Percentiles rank a stretch among this genome's conserved stretches.
Evolutionary conservation across 2,113 vertebrate species (phyloP).

Genomic region (Cebidichthys violaceus): DNA sequence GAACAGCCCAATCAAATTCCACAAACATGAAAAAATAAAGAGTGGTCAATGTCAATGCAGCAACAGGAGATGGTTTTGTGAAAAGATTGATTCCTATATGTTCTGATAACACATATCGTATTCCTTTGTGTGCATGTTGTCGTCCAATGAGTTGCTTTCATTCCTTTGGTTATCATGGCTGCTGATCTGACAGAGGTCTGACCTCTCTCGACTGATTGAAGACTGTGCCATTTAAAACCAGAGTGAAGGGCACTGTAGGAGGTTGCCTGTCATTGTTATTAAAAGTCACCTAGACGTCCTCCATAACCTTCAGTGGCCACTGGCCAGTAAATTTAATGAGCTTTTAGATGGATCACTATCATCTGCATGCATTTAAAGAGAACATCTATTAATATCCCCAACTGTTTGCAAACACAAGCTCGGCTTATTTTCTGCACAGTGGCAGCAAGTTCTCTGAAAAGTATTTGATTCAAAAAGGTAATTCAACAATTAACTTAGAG

Average conservation of each 20-base stretch:
- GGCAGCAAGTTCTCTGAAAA: neutral
- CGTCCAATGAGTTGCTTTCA: slow-evolving; percentile 37
- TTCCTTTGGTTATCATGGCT: slow-evolving; percentile 52
- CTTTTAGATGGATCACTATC: slow-evolving; percentile 39
- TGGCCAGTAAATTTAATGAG: slow-evolving; percentile 47
- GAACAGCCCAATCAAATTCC: slow-evolving; percentile 57
- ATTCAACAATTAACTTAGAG: neutral
- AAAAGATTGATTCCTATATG: slow-evolving; percentile 22
- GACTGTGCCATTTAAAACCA: slow-evolving; percentile 71
- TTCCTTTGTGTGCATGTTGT: slow-evolving; percentile 22
- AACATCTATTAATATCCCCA: slow-evolving; percentile 5
- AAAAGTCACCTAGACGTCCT: slow-evolving; percentile 69
- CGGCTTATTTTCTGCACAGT: neutral
- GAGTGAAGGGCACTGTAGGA: slow-evolving; percentile 53
- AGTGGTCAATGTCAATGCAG: neutral
- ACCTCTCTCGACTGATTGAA: slow-evolving; percentile 75
- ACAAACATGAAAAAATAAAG: slow-evolving; percentile 35
- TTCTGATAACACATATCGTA: neutral
- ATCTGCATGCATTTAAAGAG: slow-evolving; percentile 24
- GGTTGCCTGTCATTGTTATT: slow-evolving; percentile 55
- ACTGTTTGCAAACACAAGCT: slow-evolving; percentile 1
- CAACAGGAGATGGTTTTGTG: slow-evolving; percentile 17
- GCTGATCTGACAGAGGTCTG: slow-evolving; percentile 65
- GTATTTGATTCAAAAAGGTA: neutral
- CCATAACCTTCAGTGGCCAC: slow-evolving; percentile 63